Base-by-base conservation (phyloP, 2,888 invertebrate species). In the Scaptomyza tumidula region DNA sequence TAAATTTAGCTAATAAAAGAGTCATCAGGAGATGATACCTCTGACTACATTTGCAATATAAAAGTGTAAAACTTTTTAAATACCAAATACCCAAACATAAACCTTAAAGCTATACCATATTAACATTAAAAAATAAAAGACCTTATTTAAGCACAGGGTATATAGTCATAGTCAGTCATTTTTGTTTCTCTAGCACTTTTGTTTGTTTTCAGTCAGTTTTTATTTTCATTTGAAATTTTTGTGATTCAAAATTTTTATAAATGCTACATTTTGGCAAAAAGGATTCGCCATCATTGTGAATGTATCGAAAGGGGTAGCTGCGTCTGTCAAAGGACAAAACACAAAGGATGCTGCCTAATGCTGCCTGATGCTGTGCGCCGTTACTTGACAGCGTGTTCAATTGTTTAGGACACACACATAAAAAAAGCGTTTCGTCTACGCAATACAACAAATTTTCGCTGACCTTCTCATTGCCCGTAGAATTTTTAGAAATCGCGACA, bases 251-350 rank as follows among this genome's bases (percentile, higher is more conserved):
- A 71, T 70, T 69, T 70, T 72, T 80, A 71, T 86, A 85, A 85
- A 85, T 71, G 88, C 86, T 77, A 84, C 87, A 80, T 80, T 86
- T 87, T 82, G 73, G 80, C 88, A 77, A 79, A 77, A 79, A 76
- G 75, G 80, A 63, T 58, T 67, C 46, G 53, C 56, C 60, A 50
- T 50, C 50, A 50, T 50, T 50, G 55, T 46, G 52, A 35, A 27
- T 39, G 39, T 60, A 52, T 54, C 65, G 64, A 86, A 84, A 85
- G 84, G 84, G 84, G 87, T 87, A 85, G 82, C 72, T 45, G 44
- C 45, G 35, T 10, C 27, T 14, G 35, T 35, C 39, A 67, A 79
- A 73, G 71, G 63, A 81, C 60, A 60, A 72, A 73, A 68, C 61
- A 81, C 60, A 72, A 76, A 76, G 74, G 72, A 78, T 63, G 66